Base-by-base conservation (phyloP, 2,113 vertebrate genomes). In the Chelonoidis abingdonii region DNA sequence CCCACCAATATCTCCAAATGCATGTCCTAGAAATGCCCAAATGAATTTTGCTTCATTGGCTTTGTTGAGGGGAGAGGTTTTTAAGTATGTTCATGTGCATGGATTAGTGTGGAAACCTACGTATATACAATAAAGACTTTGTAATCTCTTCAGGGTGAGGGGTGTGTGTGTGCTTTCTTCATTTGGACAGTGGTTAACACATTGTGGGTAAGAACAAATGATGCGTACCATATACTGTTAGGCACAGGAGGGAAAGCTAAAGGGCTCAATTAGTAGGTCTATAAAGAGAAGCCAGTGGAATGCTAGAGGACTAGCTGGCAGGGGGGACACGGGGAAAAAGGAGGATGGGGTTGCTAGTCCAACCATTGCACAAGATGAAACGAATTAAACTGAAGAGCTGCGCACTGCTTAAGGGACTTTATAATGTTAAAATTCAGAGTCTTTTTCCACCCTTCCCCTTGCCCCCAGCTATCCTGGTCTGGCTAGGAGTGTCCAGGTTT, bases 61-160 rank as follows among this genome's bases (percentile, higher is more conserved):
- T n/a, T 72, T 72, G 65, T 72, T 69, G 80, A 25, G 21, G 29
- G 38, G 47, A 76, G 59, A 2, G 59, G 12, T 80, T 76, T 41
- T 86, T 6, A 41, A 31, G 2, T 85, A 52, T 25, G 1, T 50
- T 35, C 50, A 69, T 89, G 5, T 13, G 10, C 87, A 88, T 19
- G 24, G 8, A 16, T 38, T 80, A 86, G 80, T 91, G 16, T 87
- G 38, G 13, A 87, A 86, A 84, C 38, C 38, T 5, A 79, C 29
- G 83, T 14, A 6, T 5, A 8, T 10, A 4, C 27, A 54, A 69
- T 2, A 10, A 11, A 50, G 49, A 69, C 3, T 9, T 38, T 22
- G 8, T 1, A 1, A 2, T 25, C 3, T 1, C 3, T 2, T 38
- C 4, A 1, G 13, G 0, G 0, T 5, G 25, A 6, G 49, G 29